Evolutionary conservation across 2,797 vertebrate genomes (phyloP), one percentile per base, ranked within the genome.

Genomic region (Enteromius unitaeniatus): DNA sequence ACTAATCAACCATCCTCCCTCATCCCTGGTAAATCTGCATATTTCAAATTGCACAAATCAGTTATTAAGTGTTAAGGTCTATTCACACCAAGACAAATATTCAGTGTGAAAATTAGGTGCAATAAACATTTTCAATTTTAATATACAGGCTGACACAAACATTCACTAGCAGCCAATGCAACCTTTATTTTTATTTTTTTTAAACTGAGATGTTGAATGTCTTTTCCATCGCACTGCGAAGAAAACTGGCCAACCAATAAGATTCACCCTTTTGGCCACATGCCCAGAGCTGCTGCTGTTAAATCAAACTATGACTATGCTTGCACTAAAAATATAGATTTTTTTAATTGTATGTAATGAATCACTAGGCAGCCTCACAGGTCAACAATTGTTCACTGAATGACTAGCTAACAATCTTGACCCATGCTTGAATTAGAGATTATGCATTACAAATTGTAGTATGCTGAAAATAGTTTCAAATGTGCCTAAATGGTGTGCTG

Each of bases 181-280:
- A 14, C 6, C 21, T 67, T 37, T 21, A 1, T n/a, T 10, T n/a
- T 0, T n/a, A n/a, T n/a, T 58, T 23, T 1, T 65, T 67, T 67
- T n/a, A 0, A 4, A 10, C 34, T 7, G 37, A 7, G 37, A 37
- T 37, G 37, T 37, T 37, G 37, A 31, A 34, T 70, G 6, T 26
- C 3, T 45, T 70, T 26, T 45, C n/a, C 67, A 65, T 17, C 17
- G 7, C 28, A 19, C 6, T 65, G 28, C 2, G 5, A 62, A 28
- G 58, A 62, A 62, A 62, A 28, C 58, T 62, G 58, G 58, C 58
- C 13, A 62, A 23, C 67, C 67, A 69, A 42, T 69, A 42, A 23
- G 40, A 70, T 45, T 26, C 42, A 23, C 14, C 3, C 68, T 47
- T 45, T 70, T 70, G 3, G 40, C 15, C 68, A 70, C 40, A 70